Evolutionary conservation across 2,113 vertebrate genomes (phyloP), one percentile per base, ranked within the genome.

Genomic region (Tonatia bakeri): DNA sequence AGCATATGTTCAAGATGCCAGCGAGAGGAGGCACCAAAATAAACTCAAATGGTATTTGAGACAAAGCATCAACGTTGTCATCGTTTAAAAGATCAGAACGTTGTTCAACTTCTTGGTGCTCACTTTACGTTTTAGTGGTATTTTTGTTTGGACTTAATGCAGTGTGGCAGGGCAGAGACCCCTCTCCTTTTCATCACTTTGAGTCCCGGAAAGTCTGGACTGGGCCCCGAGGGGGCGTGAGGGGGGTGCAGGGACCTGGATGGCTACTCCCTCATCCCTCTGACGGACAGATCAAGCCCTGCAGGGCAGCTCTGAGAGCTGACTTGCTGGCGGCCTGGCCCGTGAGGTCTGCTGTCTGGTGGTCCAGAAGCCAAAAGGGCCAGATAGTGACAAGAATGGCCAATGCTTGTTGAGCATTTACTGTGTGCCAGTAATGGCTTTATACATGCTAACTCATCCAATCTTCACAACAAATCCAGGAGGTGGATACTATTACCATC

Each of bases 1-100:
- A 45, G 47, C 13, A 16, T 31, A 1, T 2, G 8, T 47, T 91
- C 20, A 52, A 75, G 88, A 75, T 75, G 56, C 54, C 73, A 52
- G 24, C n/a, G 61, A 87, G 79, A 73, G 10, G 88, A 90, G 69
- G 13, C 79, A 73, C 59, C 22, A n/a, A 89, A 95, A 97, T 75
- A 85, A 86, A 87, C 82, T 52, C 88, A 15, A n/a, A 59, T 16
- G 69, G 28, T 36, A 77, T 56, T 36, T 22, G 73, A 50, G 69
- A 38, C 38, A 38, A 31, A 85, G 54, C 38, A 7, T 54, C 65
- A 24, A 0, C 1, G 1, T 20, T 15, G 45, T 67, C 70, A 10
- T 40, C 36, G 1, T 28, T 67, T 31, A 26, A 50, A 36, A 36
- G 36, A 24, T 40, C 69, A 40, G 61, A 47, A 8, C 12, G 1